Conservation (phyloP, 2,113 vertebrate species). For the Oplegnathus fasciatus region DNA sequence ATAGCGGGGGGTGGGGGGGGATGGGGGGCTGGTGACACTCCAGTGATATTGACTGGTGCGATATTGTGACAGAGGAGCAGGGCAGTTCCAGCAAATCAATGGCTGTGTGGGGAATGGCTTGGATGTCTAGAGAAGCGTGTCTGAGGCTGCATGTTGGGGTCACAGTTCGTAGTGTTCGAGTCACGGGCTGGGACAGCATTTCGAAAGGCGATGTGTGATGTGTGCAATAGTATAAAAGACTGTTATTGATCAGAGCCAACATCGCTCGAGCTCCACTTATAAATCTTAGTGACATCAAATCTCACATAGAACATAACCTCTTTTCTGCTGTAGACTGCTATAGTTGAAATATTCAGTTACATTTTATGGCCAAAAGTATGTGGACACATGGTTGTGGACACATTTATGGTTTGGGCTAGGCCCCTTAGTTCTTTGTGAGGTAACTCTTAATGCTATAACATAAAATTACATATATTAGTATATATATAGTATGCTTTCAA, state of each 20-base stretch:
- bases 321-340: not conserved
- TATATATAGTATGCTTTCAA: not conserved
- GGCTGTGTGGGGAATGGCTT: constrained; percentile 14
- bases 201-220: constrained; percentile 3
- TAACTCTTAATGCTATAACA: not conserved
- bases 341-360: not conserved
- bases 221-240: not conserved
- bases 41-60: constrained; percentile 49
- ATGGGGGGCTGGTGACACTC: constrained; percentile 5
- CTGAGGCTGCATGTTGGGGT: constrained; percentile 32
- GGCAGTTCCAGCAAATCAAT: constrained; percentile 40
- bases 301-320: not conserved
- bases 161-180: constrained; percentile 9
- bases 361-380: not conserved
- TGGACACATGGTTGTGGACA: not conserved
- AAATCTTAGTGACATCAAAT: constrained; percentile 1
- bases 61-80: constrained; percentile 41
- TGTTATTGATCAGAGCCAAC: too few species aligned
- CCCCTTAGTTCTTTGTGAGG: not conserved
- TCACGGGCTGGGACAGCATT: constrained; percentile 12
- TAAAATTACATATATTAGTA: too few species aligned
- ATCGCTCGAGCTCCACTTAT: not conserved
- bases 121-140: constrained; percentile 25
- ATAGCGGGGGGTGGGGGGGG: not conserved
- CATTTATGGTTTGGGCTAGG: not conserved